Evolutionary conservation across 2,888 invertebrate genomes (phyloP).

Genomic region (Lypha dubia): DNA sequence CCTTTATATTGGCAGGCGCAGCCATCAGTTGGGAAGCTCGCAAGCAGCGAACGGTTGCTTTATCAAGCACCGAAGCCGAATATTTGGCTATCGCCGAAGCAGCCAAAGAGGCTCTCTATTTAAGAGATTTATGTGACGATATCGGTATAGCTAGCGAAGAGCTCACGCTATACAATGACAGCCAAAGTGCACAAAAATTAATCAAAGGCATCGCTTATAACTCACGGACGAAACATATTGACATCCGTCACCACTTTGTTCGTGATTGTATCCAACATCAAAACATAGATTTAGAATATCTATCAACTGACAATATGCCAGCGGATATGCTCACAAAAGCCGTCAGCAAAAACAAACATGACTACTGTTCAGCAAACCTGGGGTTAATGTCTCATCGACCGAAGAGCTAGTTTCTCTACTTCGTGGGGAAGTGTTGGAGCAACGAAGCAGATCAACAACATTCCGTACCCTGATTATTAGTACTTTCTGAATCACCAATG

Average conservation of each 20-base stretch:
- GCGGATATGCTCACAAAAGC: slow-evolving; percentile 69
- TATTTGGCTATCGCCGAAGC: slow-evolving; percentile 70
- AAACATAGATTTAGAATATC: slow-evolving; percentile 58
- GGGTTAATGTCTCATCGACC: slow-evolving; percentile 13
- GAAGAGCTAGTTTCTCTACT: slow-evolving; percentile 39
- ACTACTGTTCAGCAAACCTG: slow-evolving; percentile 48
- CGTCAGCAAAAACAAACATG: no score
- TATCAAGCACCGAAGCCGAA: slow-evolving; percentile 71
- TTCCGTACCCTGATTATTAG: no score
- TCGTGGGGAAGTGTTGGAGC: slow-evolving; percentile 56
- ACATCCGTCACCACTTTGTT: slow-evolving; percentile 65
- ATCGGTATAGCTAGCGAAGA: slow-evolving; percentile 33
- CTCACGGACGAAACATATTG: slow-evolving; percentile 71
- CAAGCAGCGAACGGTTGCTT: slow-evolving; percentile 68
- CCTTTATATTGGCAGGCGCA: slow-evolving; percentile 62
- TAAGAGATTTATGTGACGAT: slow-evolving; percentile 54
- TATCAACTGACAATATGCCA: slow-evolving; percentile 68
- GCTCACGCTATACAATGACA: slow-evolving; percentile 69
- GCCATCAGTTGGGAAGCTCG: slow-evolving; percentile 72
- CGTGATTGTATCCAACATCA: slow-evolving; percentile 52
- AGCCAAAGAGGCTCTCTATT: slow-evolving; percentile 67
- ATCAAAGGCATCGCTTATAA: slow-evolving; percentile 57
- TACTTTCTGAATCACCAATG: no score
- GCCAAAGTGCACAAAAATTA: slow-evolving; percentile 66
- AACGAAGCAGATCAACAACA: not conserved